Evolutionary conservation across 2,888 invertebrate genomes (phyloP), one percentile per base, ranked within the genome.

Genomic region (Sabellastarte sp.): DNA sequence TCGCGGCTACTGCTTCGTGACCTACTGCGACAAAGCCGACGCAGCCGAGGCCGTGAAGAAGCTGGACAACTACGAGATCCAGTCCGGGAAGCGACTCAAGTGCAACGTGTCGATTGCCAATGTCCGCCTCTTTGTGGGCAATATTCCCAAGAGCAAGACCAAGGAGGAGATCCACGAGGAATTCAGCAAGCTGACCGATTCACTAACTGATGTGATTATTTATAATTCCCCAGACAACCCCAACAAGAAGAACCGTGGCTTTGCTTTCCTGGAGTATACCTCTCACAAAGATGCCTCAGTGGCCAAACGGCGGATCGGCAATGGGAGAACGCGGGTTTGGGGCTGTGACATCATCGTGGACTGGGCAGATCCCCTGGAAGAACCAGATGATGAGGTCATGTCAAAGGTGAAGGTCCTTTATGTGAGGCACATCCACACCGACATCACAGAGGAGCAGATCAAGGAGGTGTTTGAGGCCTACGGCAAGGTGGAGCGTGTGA

Each of bases 111-210:
- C 97, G 88, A 95, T 98, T 89, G 98, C 98, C 89, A 99, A 99
- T 90, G 94, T 97, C 88, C 95, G 98, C 89, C 93, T 99, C 89
- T 99, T 99, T 91, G 95, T 99, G 89, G 99, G 98, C 90, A 99
- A 99, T 93, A 99, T 99, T 91, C 99, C 99, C 90, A 99, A 99
- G 91, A 96, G 95, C 89, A 99, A 98, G 93, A 93, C 95, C 90
- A 96, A 95, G 93, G 97, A 98, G 90, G 97, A 99, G 91, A 98
- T 99, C 89, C 91, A 94, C 90, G 96, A 97, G 89, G 99, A 99
- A 91, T 97, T 99, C 91, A 92, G 93, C 91, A 96, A 96, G 93
- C 91, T 95, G 90, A 93, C 97, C 95, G 96, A 98, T 87, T 97
- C 96, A 85, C 90, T 99, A 84, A 89, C 91, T 84, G 98, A 98